Base-by-base conservation (phyloP, 2,888 invertebrate genomes). In the Linnaemya vulpina region DNA sequence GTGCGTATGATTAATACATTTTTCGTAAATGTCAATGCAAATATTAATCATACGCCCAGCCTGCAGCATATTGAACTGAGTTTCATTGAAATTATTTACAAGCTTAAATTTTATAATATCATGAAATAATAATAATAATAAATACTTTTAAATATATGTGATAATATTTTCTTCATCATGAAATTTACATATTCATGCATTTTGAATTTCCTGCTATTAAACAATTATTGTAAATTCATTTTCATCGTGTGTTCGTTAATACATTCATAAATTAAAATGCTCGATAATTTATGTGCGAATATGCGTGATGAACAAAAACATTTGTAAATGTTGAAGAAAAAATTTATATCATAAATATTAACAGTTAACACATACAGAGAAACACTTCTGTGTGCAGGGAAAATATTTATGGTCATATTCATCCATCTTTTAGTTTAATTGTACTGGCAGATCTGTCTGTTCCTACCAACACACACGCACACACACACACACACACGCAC, bases 231-330 rank as follows among this genome's bases (percentile, higher is more conserved):
- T 55, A 46, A 65, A 75, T 51, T 46, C 20, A 30, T 55, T 53
- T 75, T 75, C 65, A 75, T 65, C 75, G 46, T 75, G 75, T 65
- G 75, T 55, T 53, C 63, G 53, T 53, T 43, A 65, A 65, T 65
- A 65, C 43, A 65, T 65, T 65, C 55, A 65, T 65, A 76, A 65
- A 76, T 76, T 55, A 76, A 43, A 51, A 73, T 35, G 22, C 17
- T 17, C 13, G 1, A 13, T 40, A 63, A 67, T 20, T 35, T 60
- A n/a, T 30, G 13, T 13, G 46, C 60, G 25, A 60, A 46, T 46
- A 46, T 73, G n/a, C n/a, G 35, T 60, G 71, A 20, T 60, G 15
- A 43, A 43, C 30, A 25, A 43, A 25, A 43, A 60, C 38, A 55
- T 70, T 53, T 58, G 30, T 30, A 43, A 58, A 58, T 53, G 38